A percentile compares a stretch with the other conserved stretches of the same genome.
phyloP scores from a whole-genome alignment of 2,888 invertebrate species.

The Tiliacea citrago region DNA sequence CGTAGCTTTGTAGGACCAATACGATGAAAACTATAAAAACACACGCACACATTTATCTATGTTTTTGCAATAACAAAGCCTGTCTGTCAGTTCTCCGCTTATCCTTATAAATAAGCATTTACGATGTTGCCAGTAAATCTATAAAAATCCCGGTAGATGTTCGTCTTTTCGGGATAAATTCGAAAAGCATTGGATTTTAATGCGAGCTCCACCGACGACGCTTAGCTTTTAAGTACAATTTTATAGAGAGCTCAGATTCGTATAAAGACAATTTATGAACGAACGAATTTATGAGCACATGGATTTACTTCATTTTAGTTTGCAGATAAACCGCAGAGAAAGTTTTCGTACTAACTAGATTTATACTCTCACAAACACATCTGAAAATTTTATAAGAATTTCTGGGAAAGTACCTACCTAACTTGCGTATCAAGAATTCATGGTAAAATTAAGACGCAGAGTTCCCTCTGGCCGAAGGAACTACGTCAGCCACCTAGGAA shows the following conservation, averaged over 20 bases:
- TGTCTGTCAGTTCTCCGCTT: conserved; percentile 37
- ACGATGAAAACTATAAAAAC: conserved; percentile 10
- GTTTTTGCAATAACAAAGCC: conserved; percentile 33
- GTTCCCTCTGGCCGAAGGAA: conserved; percentile 18
- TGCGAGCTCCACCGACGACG: conserved; percentile 22
- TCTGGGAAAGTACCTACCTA: conserved; percentile 8
- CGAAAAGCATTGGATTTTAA: conserved; percentile 52
- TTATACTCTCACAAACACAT: conserved; percentile 13
- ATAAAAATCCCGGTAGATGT: conserved; percentile 48
- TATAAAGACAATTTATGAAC: conserved; percentile 46
- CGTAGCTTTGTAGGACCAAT: background rate
- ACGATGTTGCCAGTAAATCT: conserved; percentile 55
- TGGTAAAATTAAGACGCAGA: conserved; percentile 31
- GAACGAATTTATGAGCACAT: conserved; percentile 31
- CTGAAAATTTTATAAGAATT: conserved; percentile 24
- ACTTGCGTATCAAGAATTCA: conserved; percentile 30
- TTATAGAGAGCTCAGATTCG: conserved; percentile 50
- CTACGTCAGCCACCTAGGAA: conserved; percentile 32
- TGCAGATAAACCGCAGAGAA: conserved; percentile 29
- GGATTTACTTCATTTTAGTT: conserved; percentile 35
- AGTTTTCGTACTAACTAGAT: conserved; percentile 32
- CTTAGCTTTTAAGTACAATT: conserved; percentile 45
- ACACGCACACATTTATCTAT: conserved; percentile 1
- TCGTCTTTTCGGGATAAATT: conserved; percentile 45
- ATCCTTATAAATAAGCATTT: conserved; percentile 53